Percentiles rank a stretch among this genome's conserved stretches.
Evolutionary conservation across 2,113 vertebrate species (phyloP).

Genomic region (Probosciger aterrimus): DNA sequence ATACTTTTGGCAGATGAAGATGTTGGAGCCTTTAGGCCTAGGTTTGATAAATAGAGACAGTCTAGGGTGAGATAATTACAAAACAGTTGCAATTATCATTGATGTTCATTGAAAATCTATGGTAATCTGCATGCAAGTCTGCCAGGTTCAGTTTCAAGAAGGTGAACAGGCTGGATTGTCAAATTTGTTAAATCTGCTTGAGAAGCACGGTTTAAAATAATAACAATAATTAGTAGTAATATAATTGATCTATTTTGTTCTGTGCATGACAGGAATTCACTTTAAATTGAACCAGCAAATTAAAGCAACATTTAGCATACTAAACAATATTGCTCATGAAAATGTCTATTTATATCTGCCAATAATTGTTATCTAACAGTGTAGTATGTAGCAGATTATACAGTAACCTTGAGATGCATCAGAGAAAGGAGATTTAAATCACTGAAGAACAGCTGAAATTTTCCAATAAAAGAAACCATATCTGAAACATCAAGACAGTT

Average conservation of each 20-base stretch:
- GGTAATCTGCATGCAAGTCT: conserved; percentile 31
- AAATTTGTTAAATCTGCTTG: conserved; percentile 62
- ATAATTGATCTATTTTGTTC: conserved; percentile 62
- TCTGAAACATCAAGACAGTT: not conserved
- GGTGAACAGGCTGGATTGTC: conserved; percentile 49
- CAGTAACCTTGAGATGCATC: conserved; percentile 13
- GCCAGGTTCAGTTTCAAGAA: not conserved
- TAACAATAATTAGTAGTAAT: conserved; percentile 64
- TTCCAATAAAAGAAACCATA: not conserved
- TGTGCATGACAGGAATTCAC: conserved; percentile 59
- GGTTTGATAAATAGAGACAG: not conserved
- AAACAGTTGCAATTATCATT: conserved; percentile 26
- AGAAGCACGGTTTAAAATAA: conserved; percentile 65
- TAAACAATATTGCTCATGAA: conserved; percentile 57
- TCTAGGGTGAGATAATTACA: conserved; percentile 31
- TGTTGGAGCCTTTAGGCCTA: not conserved
- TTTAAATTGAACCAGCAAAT: conserved; percentile 53
- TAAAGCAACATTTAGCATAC: conserved; percentile 49
- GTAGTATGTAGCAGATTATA: not conserved
- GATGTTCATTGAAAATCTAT: not conserved
- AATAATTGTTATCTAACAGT: conserved; percentile 37
- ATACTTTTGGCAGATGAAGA: not conserved
- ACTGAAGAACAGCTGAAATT: not conserved
- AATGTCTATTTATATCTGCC: conserved; percentile 62
- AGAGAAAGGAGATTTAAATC: not conserved